These are phyloP conservation scores for Parapsyche elsis DNA, from an alignment of 1,140 invertebrate genomes.

Conservation along the genomic window DNA sequence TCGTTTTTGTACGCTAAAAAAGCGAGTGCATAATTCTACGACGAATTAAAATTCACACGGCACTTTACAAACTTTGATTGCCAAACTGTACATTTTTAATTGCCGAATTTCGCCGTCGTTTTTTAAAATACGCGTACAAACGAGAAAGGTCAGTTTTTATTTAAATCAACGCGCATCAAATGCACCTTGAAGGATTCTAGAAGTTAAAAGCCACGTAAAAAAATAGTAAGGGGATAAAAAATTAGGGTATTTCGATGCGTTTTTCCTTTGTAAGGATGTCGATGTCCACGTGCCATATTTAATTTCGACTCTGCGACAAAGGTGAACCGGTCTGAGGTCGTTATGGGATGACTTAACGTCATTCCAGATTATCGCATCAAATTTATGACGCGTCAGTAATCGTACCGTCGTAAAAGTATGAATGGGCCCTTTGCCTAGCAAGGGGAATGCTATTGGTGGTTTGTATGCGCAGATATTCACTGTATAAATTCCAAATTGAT, in stretches of 20 bases:
- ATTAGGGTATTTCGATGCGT: not conserved
- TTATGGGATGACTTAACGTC: conserved; percentile 37
- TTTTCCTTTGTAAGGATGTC: not conserved
- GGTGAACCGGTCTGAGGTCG: not conserved
- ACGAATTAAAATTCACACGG: no score
- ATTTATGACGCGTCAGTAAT: conserved; percentile 41
- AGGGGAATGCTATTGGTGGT: not conserved
- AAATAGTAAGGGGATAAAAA: no score
- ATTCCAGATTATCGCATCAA: conserved; percentile 32
- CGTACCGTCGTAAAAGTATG: not conserved
- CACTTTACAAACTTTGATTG: no score
- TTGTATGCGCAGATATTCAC: not conserved
- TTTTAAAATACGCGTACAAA: no score
- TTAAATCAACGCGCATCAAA: no score
- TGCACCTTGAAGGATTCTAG: no score
- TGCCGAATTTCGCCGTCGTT: no score
- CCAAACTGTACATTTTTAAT: no score
- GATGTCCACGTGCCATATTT: conserved; percentile 15
- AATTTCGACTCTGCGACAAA: conserved; percentile 1
- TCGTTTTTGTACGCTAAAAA: no score
- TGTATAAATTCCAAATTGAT: not conserved
- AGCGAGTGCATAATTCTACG: no score
- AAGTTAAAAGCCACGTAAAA: no score
- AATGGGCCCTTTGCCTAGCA: not conserved
- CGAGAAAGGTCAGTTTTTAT: no score